phyloP scores from a whole-genome alignment of 2,888 invertebrate species.

The Prostheceraeus crozeri region DNA sequence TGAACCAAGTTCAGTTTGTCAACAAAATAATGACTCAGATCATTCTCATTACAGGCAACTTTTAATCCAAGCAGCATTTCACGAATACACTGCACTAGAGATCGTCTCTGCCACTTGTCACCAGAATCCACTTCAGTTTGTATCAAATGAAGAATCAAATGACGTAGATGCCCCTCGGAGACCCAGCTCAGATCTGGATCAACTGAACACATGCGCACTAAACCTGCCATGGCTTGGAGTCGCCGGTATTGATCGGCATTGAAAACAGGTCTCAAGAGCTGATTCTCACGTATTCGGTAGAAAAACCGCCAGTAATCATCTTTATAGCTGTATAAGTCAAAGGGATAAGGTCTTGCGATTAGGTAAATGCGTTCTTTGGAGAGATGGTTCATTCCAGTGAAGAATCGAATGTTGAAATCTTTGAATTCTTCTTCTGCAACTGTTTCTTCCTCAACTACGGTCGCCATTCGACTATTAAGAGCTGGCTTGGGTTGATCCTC shows the following conservation, averaged over 20 bases:
- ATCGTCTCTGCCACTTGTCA: slow-evolving; percentile 1
- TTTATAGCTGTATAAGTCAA: background rate
- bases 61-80: background rate
- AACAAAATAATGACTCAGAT: slow-evolving; percentile 20
- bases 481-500: too few relatives aligned
- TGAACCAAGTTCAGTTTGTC: too few relatives aligned
- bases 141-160: slow-evolving; percentile 2
- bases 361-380: slow-evolving; percentile 12
- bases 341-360: slow-evolving; percentile 7
- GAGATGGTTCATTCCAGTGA: background rate
- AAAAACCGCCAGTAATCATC: slow-evolving; percentile 7
- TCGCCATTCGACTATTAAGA: too few relatives aligned
- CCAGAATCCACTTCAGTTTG: background rate
- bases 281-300: slow-evolving; percentile 7
- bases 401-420: too few relatives aligned
- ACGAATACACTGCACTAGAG: background rate
- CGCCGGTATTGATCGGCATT: background rate
- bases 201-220: background rate
- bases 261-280: background rate
- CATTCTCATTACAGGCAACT: background rate
- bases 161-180: background rate
- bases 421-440: too few relatives aligned
- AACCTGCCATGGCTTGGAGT: background rate
- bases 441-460: too few relatives aligned
- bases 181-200: background rate